Conservation (phyloP, 1,140 invertebrate species). For the Drosophila pseudoananassae region DNA sequence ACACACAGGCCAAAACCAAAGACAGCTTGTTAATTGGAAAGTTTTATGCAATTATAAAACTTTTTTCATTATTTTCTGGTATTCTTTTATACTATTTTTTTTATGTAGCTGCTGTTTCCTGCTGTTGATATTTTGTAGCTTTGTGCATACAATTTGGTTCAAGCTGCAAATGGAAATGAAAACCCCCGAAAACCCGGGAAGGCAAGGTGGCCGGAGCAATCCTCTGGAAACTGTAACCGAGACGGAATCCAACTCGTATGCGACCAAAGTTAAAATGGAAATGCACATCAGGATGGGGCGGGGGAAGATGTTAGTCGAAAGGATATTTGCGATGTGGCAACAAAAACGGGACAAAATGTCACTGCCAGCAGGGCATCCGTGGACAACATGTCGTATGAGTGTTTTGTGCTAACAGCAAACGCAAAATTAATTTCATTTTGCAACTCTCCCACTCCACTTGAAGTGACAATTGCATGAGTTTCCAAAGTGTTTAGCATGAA, state of each 20-base stretch:
- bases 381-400: slow-evolving; percentile 71
- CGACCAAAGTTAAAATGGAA: slow-evolving; percentile 80
- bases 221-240: slow-evolving; percentile 70
- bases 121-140: slow-evolving; percentile 72
- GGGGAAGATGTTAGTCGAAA: not conserved
- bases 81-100: slow-evolving; percentile 53
- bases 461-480: slow-evolving; percentile 76
- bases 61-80: slow-evolving; percentile 78
- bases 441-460: slow-evolving; percentile 3
- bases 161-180: slow-evolving; percentile 57
- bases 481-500: slow-evolving; percentile 73
- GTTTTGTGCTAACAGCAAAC: slow-evolving; percentile 65
- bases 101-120: slow-evolving; percentile 19
- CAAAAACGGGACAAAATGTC: slow-evolving; percentile 67
- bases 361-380: slow-evolving; percentile 42
- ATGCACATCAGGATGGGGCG: slow-evolving; percentile 29
- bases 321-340: slow-evolving; percentile 22
- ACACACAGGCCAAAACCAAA: slow-evolving; percentile 58
- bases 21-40: slow-evolving; percentile 81
- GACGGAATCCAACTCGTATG: slow-evolving; percentile 70
- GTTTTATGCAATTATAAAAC: slow-evolving; percentile 81
- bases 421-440: slow-evolving; percentile 81
- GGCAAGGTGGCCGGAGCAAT: slow-evolving; percentile 36
- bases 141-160: slow-evolving; percentile 61
- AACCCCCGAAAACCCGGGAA: slow-evolving; percentile 1